Evolutionary conservation across 2,888 invertebrate genomes (phyloP), one percentile per base, ranked within the genome.

Genomic region (Drosophila helvetica): DNA sequence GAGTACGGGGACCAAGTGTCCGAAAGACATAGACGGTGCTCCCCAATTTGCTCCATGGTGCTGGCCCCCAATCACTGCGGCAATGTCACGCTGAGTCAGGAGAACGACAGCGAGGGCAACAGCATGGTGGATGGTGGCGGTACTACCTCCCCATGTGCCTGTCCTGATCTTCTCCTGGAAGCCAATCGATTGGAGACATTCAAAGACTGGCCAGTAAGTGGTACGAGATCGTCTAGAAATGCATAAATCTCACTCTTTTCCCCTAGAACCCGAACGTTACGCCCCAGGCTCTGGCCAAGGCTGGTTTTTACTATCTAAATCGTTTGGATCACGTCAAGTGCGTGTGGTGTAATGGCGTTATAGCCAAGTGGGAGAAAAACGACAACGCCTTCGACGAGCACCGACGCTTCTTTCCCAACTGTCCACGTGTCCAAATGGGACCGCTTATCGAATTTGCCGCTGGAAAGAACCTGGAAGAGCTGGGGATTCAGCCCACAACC

Each of bases 321-420:
- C 93, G 94, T 45, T 94, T 94, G 15, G 96, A 96, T 89, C 92
- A 94, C 89, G 95, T 97, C 0, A 94, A 95, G 72, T 98, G 98
- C 91, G 96, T 95, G 1, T 97, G 95, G 93, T 98, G 98, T 83
- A 94, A 94, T 72, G 94, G 94, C 47, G 96, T 92, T 0, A 93
- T 97, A 61, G 95, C 95, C 89, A 93, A 94, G 77, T 98, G 98
- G 98, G 94, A 95, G 74, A 94, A 94, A 75, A 96, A 95, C 30
- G 98, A 98, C 90, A 95, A 95, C 86, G 96, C 97, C 0, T 94
- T 95, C 89, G 93, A 93, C 2, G 97, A 98, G 88, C 98, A 98
- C 91, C 93, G 94, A 74, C 93, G 95, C 45, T 96, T 96, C 94
- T 96, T 96, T 54, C 95, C 96, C 0, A 94, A 94, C 67, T 98